phyloP scores from a whole-genome alignment of 2,888 invertebrate genomes.

The Bembecia ichneumoniformis region DNA sequence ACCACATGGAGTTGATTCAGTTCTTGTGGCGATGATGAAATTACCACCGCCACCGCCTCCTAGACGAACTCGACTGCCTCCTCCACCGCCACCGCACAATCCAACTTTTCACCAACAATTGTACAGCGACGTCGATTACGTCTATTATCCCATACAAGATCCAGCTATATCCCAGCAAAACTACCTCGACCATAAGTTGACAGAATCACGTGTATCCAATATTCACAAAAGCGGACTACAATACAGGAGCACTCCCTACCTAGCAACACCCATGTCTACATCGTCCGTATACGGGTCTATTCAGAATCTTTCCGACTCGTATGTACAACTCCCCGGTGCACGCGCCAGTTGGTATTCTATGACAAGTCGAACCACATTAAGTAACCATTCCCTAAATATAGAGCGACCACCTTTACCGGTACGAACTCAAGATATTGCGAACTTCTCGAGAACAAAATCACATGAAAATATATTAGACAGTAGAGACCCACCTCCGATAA shows the following conservation, averaged over 20 bases:
- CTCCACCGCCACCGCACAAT: conserved; percentile 83
- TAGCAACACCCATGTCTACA: conserved; percentile 77
- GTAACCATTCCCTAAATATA: conserved; percentile 75
- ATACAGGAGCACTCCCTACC: conserved; percentile 87
- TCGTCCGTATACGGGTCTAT: conserved; percentile 84
- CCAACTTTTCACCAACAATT: conserved; percentile 91
- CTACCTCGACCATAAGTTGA: conserved; percentile 89
- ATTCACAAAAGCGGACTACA: conserved; percentile 80
- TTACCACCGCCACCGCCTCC: conserved; percentile 70
- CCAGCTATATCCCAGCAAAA: conserved; percentile 92
- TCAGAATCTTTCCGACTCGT: conserved; percentile 83
- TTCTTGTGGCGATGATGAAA: conserved; percentile 75
- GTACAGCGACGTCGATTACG: conserved; percentile 92
- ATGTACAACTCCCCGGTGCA: conserved; percentile 76
- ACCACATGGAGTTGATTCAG: conserved; percentile 52
- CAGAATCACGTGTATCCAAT: conserved; percentile 76
- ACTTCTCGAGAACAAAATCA: conserved; percentile 80
- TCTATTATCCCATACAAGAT: conserved; percentile 91
- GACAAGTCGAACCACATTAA: conserved; percentile 71
- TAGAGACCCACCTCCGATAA: conserved; percentile 64
- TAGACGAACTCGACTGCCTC: conserved; percentile 75
- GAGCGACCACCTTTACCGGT: conserved; percentile 78
- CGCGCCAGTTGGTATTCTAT: conserved; percentile 77
- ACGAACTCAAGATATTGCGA: conserved; percentile 59
- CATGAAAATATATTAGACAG: conserved; percentile 84